Base-by-base conservation (phyloP, 1,140 invertebrate genomes). In the Cydia amplana region DNA sequence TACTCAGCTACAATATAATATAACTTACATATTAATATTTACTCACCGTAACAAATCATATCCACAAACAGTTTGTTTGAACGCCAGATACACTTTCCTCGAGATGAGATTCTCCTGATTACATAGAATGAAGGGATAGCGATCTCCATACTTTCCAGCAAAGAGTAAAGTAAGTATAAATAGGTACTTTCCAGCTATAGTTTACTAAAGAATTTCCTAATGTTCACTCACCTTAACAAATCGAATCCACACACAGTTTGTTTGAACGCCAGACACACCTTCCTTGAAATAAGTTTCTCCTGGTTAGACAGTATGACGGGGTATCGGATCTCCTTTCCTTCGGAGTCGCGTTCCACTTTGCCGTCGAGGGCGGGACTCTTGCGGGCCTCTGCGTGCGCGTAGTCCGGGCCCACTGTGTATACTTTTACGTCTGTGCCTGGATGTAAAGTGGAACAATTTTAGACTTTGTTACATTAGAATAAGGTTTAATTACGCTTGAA, bases 101-200 rank as follows among this genome's bases (percentile, higher is more conserved):
- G 99, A 99, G 82, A 99, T 99, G 16, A 99, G 93, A 93, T 99
- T 99, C 93, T 99, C 99, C 36, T 96, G 96, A 88, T 99, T 99
- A 85, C 97, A 98, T 25, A 99, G 92, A 86, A 99, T 99, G 0
- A 99, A 98, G 0, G 99, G 99, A 93, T 99, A 99, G 28, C 99
- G 94, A 99, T 98, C 94, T 99, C 99, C 89, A 99, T 99, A 32
- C 99, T 99, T 88, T 99, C 98, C 99, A 99, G 70, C 99, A n/a
- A n/a, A n/a, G n/a, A n/a, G n/a, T n/a, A n/a, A n/a, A n/a, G n/a
- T n/a, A n/a, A n/a, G n/a, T n/a, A n/a, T n/a, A n/a, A n/a, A n/a
- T n/a, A n/a, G n/a, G n/a, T 99, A 32, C 99, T 99, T 88, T 99
- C 98, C 99, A 99, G 70, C 99, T 4, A 46, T 46, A 16, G 0